Evolutionary conservation across 1,140 invertebrate genomes (phyloP), one percentile per base, ranked within the genome.

Genomic region (Leptinotarsa undecemlineata): DNA sequence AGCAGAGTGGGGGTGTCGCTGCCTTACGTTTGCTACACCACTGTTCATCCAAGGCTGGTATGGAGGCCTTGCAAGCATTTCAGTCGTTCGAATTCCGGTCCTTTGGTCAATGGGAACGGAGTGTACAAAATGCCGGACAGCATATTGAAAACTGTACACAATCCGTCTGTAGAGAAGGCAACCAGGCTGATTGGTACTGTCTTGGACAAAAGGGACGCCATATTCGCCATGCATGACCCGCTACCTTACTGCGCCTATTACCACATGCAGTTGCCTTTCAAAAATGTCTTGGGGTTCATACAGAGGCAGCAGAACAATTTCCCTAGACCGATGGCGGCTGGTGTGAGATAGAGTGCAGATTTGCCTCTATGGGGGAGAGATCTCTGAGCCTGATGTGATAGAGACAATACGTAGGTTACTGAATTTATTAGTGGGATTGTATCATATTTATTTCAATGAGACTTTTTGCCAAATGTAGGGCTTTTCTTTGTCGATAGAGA

Each of bases 231-330:
- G 78, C 94, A 92, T 93, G 93, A 95, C 80, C 93, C 93, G 0
- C 79, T 95, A 71, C 93, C 93, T 0, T 94, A 94, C 80, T 94
- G 92, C 79, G 93, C 92, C 3, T 94, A 94, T 80, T 94, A 94
- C 85, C 92, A 93, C 81, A 89, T 94, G 72, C 91, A 94, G 79
- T 83, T 92, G 75, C 92, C 93, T 0, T 89, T 93, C 48, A 86
- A 87, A 72, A 88, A 90, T 42, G 84, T 93, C 14, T 80, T 88
- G 3, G 86, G 85, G 1, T 87, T 87, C 68, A 83, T 90, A 26
- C 82, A 83, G 66, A 83, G 81, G 62, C 76, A 77, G 66, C 82
- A 83, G 51, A 76, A 82, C 62, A 80, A 77, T 63, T 85, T 85
- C 74, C 82, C 80, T 3, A 76, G 81, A 51, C 79, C 83, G 4